Base-by-base conservation (phyloP, 2,888 invertebrate species). In the Blastobasis adustella region DNA sequence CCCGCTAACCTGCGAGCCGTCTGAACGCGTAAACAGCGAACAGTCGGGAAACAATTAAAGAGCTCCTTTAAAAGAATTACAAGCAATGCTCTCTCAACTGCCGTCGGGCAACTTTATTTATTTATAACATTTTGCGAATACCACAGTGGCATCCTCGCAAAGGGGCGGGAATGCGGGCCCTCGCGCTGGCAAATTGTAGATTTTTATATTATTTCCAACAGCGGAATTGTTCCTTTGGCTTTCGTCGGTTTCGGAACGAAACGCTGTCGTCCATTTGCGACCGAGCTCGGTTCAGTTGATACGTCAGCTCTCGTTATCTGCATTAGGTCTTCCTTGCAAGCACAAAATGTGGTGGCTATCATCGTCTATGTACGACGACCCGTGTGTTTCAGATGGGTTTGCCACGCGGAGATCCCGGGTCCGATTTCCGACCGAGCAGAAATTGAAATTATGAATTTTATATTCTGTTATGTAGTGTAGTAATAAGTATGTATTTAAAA, bases 121-220 rank as follows among this genome's bases (percentile, higher is more conserved):
- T 61, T 63, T 59, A 58, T 60, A 58, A 58, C 55, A 43, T 43
- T 46, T 46, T 8, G 6, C 8, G 9, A 50, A 43, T 48, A 46
- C 54, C 50, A 49, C 55, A 56, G 53, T 52, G 56, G 57, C 57
- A 59, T 58, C 58, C 56, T 52, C 53, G 53, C 54, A 54, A 54
- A 49, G 58, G 56, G 43, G 53, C 10, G 40, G 46, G 46, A 49
- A 52, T 52, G 49, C 40, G 6, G 52, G 47, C 10, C 9, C 10
- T 5, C 49, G 43, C 37, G 36, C 43, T 37, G 56, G 63, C 62
- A 65, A 64, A 59, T 61, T 60, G 61, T 56, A 53, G 52, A 58
- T 61, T 62, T 65, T 62, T 63, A 68, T 65, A 65, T 60, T 50
- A 62, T 66, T 63, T 59, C 53, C 57, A 54, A 53, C 50, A 56